Base-by-base conservation (phyloP, 2,797 vertebrate species). In the Anguilla obscura region DNA sequence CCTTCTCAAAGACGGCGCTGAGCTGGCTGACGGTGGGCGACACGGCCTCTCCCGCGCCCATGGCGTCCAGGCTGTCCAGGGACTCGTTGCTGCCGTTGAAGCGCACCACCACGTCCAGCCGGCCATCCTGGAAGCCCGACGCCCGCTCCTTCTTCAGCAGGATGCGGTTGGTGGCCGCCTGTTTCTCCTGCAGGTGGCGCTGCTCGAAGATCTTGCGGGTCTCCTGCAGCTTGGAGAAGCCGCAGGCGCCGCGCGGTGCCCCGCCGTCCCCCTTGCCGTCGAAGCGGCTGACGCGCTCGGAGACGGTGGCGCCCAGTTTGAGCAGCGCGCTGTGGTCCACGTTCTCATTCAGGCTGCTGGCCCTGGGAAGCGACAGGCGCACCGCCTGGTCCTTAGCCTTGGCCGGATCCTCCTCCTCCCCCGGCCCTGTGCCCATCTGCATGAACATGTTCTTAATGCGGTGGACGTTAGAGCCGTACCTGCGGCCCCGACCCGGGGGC, bases 401-500 rank as follows among this genome's bases (percentile, higher is more conserved):
- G 88, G 94, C 93, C 60, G 96, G 97, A 1, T 97, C 97, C 88
- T 97, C 92, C 3, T 96, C 96, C 8, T 97, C 97, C 0, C 97
- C 94, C 0, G 97, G 96, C 2, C 96, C 93, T 24, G 97, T 98
- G 91, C 97, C 97, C 98, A 99, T 98, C 95, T 99, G 98, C 96
- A 99, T 97, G 94, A 99, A 99, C 97, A 99, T 99, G 95, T 98
- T 99, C 92, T 99, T 99, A 92, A 99, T 99, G 76, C 98, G 97
- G 94, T 99, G 98, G 89, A 99, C 98, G 91, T 99, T 99, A 94
- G 98, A 99, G 94, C 98, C 98, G 94, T 99, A 99, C 96, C 98
- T 96, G 97, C 98, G 98, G 14, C 97, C 97, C 52, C 98, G 96
- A 88, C 94, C 94, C 27, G 94, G 94, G 90, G 96, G 95, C 91